Base-by-base conservation (phyloP, 2,113 vertebrate species). In the Austrofundulus limnaeus region DNA sequence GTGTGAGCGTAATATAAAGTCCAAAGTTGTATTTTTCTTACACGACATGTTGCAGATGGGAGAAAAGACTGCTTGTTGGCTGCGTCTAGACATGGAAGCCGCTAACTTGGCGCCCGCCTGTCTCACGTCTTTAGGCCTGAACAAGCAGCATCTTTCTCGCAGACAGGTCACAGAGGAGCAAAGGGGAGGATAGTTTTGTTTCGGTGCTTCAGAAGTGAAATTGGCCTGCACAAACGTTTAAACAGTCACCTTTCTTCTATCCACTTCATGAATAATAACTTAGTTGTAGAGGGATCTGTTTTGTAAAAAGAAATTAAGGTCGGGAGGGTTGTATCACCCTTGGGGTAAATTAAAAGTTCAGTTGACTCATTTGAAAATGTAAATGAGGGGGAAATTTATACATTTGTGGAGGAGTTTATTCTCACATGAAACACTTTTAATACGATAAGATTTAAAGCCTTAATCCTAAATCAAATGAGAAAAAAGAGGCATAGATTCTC, bases 1-100 rank as follows among this genome's bases (percentile, higher is more conserved):
- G 52, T 75, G 84, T 83, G 79, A 80, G 77, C 0, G 56, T 43
- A 78, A 79, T 84, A 58, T 72, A 77, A 84, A 89, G 79, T 82
- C 39, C 31, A 34, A 60, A 39, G 42, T 71, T 87, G 77, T 77
- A 55, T 66, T 81, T 84, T 76, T 72, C 75, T 34, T 34, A 75
- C 76, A 37, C 65, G 17, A 3, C 54, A 65, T 73, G 68, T 75
- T 53, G 86, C 85, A 68, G 82, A 77, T 75, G 80, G 81, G 85
- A 91, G 87, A 87, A 86, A 81, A 62, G 58, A 45, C 46, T 60
- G 56, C 61, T 48, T 72, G 82, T 72, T 62, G 75, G 72, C 69
- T 15, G 59, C 1, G 76, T 80, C 63, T 72, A 73, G 72, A 74
- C 67, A 23, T 54, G n/a, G 42, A 60, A 63, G 77, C 75, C 43